Evolutionary conservation across 2,113 vertebrate species (phyloP).

Genomic region (Lophotis ruficrista): DNA sequence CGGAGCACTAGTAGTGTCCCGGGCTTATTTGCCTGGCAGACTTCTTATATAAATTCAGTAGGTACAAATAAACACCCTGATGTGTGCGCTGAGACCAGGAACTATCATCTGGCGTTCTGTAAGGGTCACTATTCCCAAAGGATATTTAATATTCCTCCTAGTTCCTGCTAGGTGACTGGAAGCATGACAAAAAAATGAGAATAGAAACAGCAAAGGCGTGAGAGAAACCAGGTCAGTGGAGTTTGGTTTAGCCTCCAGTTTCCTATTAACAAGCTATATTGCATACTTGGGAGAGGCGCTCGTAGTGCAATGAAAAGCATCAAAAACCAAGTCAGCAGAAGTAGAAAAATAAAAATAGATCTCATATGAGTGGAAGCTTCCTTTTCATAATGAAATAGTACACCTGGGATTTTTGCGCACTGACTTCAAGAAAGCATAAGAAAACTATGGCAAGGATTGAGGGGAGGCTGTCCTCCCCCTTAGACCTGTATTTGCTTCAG

Average conservation of each 20-base stretch:
- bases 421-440: neutral
- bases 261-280: neutral
- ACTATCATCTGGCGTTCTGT: neutral
- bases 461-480: neutral
- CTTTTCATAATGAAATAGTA: neutral
- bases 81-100: neutral
- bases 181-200: neutral
- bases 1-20: neutral
- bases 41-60: neutral
- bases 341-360: neutral
- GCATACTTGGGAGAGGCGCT: neutral
- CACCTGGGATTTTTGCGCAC: neutral
- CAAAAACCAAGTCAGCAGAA: neutral
- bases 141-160: neutral
- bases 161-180: neutral
- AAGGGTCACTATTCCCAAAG: neutral
- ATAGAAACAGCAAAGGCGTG: neutral
- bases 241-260: neutral
- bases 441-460: neutral
- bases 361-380: neutral
- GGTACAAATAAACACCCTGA: neutral
- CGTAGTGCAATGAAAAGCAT: neutral
- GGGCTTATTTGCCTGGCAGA: neutral
- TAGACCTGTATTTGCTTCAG: neutral
- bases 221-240: neutral